Evolutionary conservation across 2,888 invertebrate genomes (phyloP).

Genomic region (Andrena praecox): DNA sequence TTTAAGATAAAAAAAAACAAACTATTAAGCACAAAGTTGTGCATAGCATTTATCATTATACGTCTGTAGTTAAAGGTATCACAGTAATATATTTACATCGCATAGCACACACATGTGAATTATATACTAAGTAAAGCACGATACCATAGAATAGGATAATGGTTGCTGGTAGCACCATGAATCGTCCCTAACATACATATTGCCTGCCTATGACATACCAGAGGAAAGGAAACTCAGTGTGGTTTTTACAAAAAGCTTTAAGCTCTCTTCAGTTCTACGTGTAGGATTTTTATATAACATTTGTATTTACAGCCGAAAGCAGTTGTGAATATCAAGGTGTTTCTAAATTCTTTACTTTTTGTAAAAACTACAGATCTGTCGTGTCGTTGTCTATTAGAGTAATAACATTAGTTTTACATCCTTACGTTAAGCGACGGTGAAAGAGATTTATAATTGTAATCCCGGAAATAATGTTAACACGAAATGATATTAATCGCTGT

Average conservation of each 20-base stretch:
- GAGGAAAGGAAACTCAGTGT: constrained; percentile 48
- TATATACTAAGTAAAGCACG: constrained; percentile 73
- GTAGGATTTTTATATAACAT: constrained; percentile 36
- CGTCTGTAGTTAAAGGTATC: constrained; percentile 66
- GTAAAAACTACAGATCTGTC: constrained; percentile 62
- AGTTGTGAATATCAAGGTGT: constrained; percentile 40
- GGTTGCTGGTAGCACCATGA: constrained; percentile 76
- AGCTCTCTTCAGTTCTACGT: constrained; percentile 29
- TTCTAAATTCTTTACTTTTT: constrained; percentile 54
- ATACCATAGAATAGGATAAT: constrained; percentile 75
- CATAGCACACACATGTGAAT: constrained; percentile 65
- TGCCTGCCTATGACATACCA: constrained; percentile 71
- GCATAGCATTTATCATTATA: constrained; percentile 64
- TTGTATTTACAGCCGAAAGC: constrained; percentile 34
- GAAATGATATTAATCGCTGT: constrained; percentile 42
- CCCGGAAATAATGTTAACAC: constrained; percentile 43
- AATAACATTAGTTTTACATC: constrained; percentile 61
- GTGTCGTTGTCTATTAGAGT: constrained; percentile 57
- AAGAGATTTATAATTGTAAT: constrained; percentile 60
- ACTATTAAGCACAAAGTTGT: constrained; percentile 42
- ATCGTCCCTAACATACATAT: constrained; percentile 79
- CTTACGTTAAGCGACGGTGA: constrained; percentile 59
- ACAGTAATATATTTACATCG: constrained; percentile 67
- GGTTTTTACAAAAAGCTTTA: constrained; percentile 65
- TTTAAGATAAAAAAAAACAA: constrained; percentile 40